These are phyloP conservation scores for Mesorhabditis belari DNA, from an alignment of 2,888 invertebrate species.

Conservation along the genomic window DNA sequence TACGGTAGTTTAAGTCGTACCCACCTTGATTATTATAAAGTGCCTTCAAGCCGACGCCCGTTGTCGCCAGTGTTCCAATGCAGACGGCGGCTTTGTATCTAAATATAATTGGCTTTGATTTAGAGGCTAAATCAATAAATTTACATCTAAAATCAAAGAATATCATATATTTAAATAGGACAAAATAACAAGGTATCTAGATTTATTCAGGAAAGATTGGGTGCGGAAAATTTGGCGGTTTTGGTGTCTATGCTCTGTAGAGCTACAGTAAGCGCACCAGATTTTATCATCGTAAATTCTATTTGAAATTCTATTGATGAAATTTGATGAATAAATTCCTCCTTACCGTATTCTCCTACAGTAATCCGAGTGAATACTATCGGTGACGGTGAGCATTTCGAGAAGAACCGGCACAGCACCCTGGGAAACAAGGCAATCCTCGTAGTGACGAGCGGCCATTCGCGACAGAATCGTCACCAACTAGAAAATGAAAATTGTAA, in stretches of 20 bases:
- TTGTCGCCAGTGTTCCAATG: constrained; percentile 40
- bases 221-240: too few species aligned
- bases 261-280: too few species aligned
- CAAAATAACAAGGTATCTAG: not conserved
- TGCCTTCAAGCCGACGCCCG: constrained; percentile 39
- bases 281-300: too few species aligned
- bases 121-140: too few species aligned
- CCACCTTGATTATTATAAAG: constrained; percentile 38
- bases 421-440: constrained; percentile 36
- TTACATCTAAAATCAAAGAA: too few species aligned
- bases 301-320: too few species aligned
- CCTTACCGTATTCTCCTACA: constrained; percentile 40
- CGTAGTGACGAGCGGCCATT: constrained; percentile 39
- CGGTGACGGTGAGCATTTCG: constrained; percentile 37
- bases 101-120: too few species aligned
- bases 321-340: not conserved
- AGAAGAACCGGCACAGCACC: constrained; percentile 40
- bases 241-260: too few species aligned
- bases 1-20: not conserved
- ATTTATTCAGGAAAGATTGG: too few species aligned
- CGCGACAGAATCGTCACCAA: constrained; percentile 43
- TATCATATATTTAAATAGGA: not conserved
- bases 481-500: constrained; percentile 6
- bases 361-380: constrained; percentile 31
- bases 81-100: constrained; percentile 45